Conservation (phyloP, 2,113 vertebrate genomes). For the Macaca fascicularis region DNA sequence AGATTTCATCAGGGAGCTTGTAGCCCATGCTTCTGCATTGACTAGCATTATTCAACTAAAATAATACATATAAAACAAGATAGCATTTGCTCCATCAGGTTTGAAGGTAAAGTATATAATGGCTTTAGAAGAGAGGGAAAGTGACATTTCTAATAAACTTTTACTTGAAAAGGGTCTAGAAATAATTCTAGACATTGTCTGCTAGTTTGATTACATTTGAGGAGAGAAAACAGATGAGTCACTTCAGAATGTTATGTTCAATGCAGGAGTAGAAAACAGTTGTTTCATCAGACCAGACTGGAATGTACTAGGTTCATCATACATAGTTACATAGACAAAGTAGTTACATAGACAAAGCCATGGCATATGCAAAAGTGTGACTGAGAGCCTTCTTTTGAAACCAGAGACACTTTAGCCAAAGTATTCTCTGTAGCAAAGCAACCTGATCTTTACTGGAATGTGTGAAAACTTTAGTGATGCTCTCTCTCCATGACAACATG, state of each 20-base stretch:
- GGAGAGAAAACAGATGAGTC: conserved; percentile 9
- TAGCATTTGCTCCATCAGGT: not conserved
- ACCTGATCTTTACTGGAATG: not conserved
- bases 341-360: not conserved
- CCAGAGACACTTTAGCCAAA: not conserved
- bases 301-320: not conserved
- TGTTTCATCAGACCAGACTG: not conserved
- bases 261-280: not conserved
- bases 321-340: not conserved
- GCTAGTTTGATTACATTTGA: not conserved
- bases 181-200: not conserved
- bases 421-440: not conserved
- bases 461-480: not conserved
- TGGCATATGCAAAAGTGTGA: not conserved
- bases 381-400: not conserved
- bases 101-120: not conserved
- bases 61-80: not conserved
- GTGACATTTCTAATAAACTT: not conserved
- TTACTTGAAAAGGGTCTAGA: not conserved
- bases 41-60: not conserved
- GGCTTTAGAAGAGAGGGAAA: not conserved
- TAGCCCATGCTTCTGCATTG: not conserved
- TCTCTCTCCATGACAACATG: not conserved
- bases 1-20: not conserved
- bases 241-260: not conserved